phyloP scores from a whole-genome alignment of 1,140 invertebrate genomes.

The Drosophila lacertosa region DNA sequence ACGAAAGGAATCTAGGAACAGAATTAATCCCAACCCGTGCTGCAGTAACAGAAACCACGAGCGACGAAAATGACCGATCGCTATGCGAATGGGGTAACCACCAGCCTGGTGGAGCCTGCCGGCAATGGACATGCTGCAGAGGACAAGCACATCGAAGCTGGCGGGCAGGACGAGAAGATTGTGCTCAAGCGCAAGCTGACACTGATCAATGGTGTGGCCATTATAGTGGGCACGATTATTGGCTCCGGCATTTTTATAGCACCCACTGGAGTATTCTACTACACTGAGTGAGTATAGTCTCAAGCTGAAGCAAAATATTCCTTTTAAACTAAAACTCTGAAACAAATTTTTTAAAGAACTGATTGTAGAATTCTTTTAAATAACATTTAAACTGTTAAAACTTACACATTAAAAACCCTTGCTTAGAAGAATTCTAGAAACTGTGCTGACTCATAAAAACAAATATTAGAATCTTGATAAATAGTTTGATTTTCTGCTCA shows the following conservation, averaged over 20 bases:
- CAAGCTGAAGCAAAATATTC: too few relatives aligned
- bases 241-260: slow-evolving; percentile 94
- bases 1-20: background rate
- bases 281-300: slow-evolving; percentile 86
- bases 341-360: too few relatives aligned
- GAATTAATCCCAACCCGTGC: background rate
- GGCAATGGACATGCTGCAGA: slow-evolving; percentile 26
- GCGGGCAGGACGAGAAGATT: slow-evolving; percentile 83
- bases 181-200: slow-evolving; percentile 92
- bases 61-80: slow-evolving; percentile 65
- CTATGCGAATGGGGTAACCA: slow-evolving; percentile 78
- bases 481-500: background rate
- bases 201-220: slow-evolving; percentile 93
- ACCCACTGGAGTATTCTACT: slow-evolving; percentile 88
- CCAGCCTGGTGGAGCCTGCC: slow-evolving; percentile 54
- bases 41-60: background rate
- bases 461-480: too few relatives aligned
- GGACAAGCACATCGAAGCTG: background rate
- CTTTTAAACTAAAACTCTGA: too few relatives aligned
- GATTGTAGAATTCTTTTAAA: too few relatives aligned
- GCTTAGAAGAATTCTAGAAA: too few relatives aligned
- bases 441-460: background rate
- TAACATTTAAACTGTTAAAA: too few relatives aligned
- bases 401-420: too few relatives aligned
- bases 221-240: slow-evolving; percentile 93